Evolutionary conservation across 2,797 vertebrate species (phyloP), one percentile per base, ranked within the genome.

Genomic region (Sebastes ruberrimus): DNA sequence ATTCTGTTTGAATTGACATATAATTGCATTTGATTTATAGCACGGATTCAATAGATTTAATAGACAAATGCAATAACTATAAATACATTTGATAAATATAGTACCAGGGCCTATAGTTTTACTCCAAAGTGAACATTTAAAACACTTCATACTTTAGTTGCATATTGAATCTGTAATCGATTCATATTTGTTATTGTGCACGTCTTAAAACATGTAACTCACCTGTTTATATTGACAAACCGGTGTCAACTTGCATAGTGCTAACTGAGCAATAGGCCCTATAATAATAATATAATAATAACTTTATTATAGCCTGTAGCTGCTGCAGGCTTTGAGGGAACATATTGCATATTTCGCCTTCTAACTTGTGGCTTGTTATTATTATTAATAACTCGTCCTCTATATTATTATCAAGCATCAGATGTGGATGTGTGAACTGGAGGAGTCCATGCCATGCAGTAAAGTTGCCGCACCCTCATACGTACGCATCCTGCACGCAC

Each of bases 401-500:
- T 60, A 63, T 8, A 20, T 49, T 49, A 30, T 23, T 71, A 76
- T 84, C 88, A 74, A 3, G 46, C 77, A 64, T 81, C 75, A 66
- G 80, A 86, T 89, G 80, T 89, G 64, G 56, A 78, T 76, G 73
- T 79, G 35, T 88, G 67, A 49, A 49, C 46, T 49, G 46, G 73
- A 69, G 78, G 85, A 86, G 84, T 70, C 89, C 84, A 78, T 78
- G 79, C 89, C 93, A 86, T 94, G 92, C 93, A 88, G 92, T 92
- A 81, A 91, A 90, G 91, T 88, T 91, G 94, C 95, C 95, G 88
- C 95, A 93, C 95, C 95, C 95, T 92, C 88, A 69, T 64, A 91
- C 91, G 86, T 64, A 86, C 84, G 82, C 87, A 56, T 73, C 84
- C 74, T 67, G 78, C 78, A 84, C 81, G 83, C 84, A 89, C 88